A percentile compares a stretch with the other conserved stretches of the same genome.
Evolutionary conservation across 2,888 invertebrate species (phyloP).

Genomic region (Leptinotarsa rubiginosa): DNA sequence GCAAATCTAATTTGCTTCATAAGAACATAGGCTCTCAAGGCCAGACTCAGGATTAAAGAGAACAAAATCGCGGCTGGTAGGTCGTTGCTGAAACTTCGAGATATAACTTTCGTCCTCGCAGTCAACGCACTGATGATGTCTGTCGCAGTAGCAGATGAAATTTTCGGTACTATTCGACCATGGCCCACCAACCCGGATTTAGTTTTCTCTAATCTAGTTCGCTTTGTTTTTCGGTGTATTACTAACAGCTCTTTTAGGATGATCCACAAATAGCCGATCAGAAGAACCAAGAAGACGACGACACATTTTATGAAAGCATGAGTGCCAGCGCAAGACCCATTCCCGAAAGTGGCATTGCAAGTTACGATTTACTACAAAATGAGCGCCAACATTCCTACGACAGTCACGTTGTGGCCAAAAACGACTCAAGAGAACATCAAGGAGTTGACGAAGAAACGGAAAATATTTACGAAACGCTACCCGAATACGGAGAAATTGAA

Average conservation of each 20-base stretch:
- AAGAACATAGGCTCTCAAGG: no score
- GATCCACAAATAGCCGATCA: slow-evolving; percentile 54
- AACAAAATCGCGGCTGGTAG: no score
- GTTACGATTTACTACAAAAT: slow-evolving; percentile 56
- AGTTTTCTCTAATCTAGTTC: slow-evolving; percentile 14
- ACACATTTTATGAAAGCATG: slow-evolving; percentile 56
- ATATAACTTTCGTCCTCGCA: no score
- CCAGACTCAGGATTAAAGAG: no score
- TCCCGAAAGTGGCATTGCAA: slow-evolving; percentile 48
- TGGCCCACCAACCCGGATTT: no score
- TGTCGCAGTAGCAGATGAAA: no score
- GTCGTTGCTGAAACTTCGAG: no score
- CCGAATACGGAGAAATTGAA: slow-evolving; percentile 45
- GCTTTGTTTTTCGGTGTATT: slow-evolving; percentile 41
- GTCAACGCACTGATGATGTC: no score
- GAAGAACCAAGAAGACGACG: slow-evolving; percentile 50
- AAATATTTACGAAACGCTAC: slow-evolving; percentile 54
- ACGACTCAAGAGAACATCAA: slow-evolving; percentile 42
- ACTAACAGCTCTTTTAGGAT: slow-evolving; percentile 60
- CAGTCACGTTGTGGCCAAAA: slow-evolving; percentile 44
- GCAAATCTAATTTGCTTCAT: not conserved
- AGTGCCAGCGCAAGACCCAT: slow-evolving; percentile 40
- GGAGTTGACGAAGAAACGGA: slow-evolving; percentile 47
- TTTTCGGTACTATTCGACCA: no score
- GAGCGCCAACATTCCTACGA: slow-evolving; percentile 58